Evolutionary conservation across 2,888 invertebrate genomes (phyloP), one percentile per base, ranked within the genome.

Genomic region (Ectobius pallidus): DNA sequence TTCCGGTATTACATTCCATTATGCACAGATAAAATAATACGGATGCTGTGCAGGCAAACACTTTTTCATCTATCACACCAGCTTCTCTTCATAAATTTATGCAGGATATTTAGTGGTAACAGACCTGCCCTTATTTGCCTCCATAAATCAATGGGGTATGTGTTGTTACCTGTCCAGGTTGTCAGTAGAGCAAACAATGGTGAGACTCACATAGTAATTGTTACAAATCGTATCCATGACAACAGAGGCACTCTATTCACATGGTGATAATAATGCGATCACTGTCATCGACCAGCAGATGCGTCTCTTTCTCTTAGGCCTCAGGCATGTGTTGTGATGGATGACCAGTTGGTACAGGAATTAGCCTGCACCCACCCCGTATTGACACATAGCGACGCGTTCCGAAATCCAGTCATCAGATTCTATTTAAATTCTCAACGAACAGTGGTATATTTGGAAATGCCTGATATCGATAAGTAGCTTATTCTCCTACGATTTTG

Each of bases 191-290:
- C 58, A 30, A 58, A 52, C 20, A 58, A 58, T 58, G 58, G 27
- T 1, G 11, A 25, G 25, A 11, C 25, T 52, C 22, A 7, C 63
- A n/a, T n/a, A 42, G 65, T 65, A 65, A 65, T 65, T 65, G 65
- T 65, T 65, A 65, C 65, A 65, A 65, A 65, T 65, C 65, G 65
- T 46, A 25, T 27, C 39, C 34, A 34, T 20, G 25, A 52, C 61
- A 30, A 61, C 32, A 14, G n/a, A 49, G 39, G 1, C 65, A 16
- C 65, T 44, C 39, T 42, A 63, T 63, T 63, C 39, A 63, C 63
- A 42, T n/a, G 39, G 22, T 63, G 11, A 63, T 63, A 30, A 42
- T 42, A 42, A 63, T 42, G 63, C 63, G 42, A 63, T 63, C 63
- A 63, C 42, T 65, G 65, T 65, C 44, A 65, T 18, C 22, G 27